A percentile compares a stretch with the other conserved stretches of the same genome.
These are phyloP conservation scores for Prochilodus magdalenae DNA, from an alignment of 2,113 vertebrate genomes.

Conservation along the genomic window DNA sequence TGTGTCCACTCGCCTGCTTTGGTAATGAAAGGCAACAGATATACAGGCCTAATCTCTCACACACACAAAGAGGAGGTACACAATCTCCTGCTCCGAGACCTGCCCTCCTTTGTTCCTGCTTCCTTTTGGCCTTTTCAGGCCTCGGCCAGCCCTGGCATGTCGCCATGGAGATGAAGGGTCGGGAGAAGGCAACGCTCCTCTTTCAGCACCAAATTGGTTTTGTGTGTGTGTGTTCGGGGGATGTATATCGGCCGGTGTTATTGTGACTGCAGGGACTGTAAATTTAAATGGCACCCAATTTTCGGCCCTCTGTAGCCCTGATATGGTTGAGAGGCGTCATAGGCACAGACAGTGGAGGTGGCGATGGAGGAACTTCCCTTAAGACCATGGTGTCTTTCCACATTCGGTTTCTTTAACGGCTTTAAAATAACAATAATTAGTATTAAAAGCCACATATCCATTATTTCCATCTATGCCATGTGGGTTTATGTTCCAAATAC, in stretches of 20 bases:
- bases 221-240: conserved; percentile 11
- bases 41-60: conserved; percentile 42
- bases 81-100: conserved; percentile 15
- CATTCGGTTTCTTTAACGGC: not conserved
- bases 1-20: not conserved
- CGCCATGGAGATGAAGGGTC: conserved; percentile 31
- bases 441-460: too few relatives aligned
- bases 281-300: not conserved
- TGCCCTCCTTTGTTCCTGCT: conserved; percentile 11
- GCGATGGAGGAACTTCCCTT: not conserved
- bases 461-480: too few relatives aligned
- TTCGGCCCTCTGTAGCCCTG: not conserved
- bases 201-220: conserved; percentile 22
- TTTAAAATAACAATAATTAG: too few relatives aligned
- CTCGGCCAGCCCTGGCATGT: conserved; percentile 15
- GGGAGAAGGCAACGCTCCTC: conserved; percentile 6
- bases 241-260: not conserved
- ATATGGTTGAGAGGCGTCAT: not conserved
- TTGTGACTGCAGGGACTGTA: not conserved
- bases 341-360: not conserved
- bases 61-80: conserved; percentile 42
- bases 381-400: not conserved
- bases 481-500: too few relatives aligned
- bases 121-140: conserved; percentile 38
- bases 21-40: conserved; percentile 24